Evolutionary conservation across 2,888 invertebrate species (phyloP), one percentile per base, ranked within the genome.

Genomic region (Cephalotes varians): DNA sequence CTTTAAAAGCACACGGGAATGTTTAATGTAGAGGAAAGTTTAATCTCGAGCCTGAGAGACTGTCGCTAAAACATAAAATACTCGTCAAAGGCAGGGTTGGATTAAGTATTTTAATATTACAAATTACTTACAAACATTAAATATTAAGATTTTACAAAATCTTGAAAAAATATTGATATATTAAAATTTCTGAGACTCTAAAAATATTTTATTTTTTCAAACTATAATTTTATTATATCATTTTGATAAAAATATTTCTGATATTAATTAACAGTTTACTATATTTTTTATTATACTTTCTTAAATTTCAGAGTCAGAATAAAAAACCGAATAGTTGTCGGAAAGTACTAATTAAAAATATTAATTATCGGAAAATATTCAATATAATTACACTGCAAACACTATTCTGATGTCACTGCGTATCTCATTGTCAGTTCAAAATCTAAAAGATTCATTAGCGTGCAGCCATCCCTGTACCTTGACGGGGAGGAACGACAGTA

Each of bases 1-100:
- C 15, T 64, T 62, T 64, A 76, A 37, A 51, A 44, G 67, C 44
- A 65, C 12, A 44, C 28, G 37, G 40, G 18, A 65, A 40, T 34
- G 51, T 0, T 21, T n/a, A n/a, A n/a, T n/a, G n/a, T n/a, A n/a
- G 28, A 54, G 28, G 2, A 40, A 65, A 10, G 28, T 28, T 25
- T 21, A 28, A 25, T 65, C 7, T 54, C 64, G n/a, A 15, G 15
- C 21, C 51, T 2, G 1, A 74, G 15, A 12, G 12, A 74, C 21
- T 34, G 5, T 15, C 49, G 18, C 4, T 37, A 12, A 21, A 15
- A 25, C 18, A 3, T 56, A 34, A 31, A 18, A 12, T 37, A 31
- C n/a, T 31, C 18, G 15, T 74, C 21, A 12, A 21, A 34, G 3
- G 3, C 21, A 62, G n/a, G 21, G 34, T 18, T 74, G 4, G 7